phyloP scores from a whole-genome alignment of 2,113 vertebrate species.

The Pyxicephalus adspersus region DNA sequence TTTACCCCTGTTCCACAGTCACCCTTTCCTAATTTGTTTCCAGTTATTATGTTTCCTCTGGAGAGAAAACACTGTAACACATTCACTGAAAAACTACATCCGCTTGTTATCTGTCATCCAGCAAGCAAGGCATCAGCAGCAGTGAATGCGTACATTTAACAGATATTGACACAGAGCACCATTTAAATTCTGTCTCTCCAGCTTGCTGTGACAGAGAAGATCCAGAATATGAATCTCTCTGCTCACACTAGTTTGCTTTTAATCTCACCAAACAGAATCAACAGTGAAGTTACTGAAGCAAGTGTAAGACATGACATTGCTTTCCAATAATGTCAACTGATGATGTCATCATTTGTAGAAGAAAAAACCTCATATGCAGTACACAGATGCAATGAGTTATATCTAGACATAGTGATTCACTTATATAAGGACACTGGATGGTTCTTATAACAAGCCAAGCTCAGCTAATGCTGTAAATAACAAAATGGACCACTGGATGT shows the following conservation, averaged over 20 bases:
- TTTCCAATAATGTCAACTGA: background rate
- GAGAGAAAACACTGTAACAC: constrained; percentile 64
- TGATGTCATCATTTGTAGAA: background rate
- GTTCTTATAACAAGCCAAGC: too few species aligned
- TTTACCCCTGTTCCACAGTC: constrained; percentile 62
- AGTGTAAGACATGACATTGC: constrained; percentile 22
- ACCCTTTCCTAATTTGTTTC: constrained; percentile 70
- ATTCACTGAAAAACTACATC: constrained; percentile 63
- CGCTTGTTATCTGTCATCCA: constrained; percentile 71
- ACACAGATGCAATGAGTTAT: background rate
- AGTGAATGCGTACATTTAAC: constrained; percentile 69
- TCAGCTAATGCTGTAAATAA: too few species aligned
- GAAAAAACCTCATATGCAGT: background rate
- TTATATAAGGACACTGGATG: background rate
- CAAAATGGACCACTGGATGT: too few species aligned
- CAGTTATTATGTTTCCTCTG: constrained; percentile 71
- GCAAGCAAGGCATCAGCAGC: constrained; percentile 59
- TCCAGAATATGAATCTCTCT: constrained; percentile 38
- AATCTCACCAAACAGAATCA: constrained; percentile 14
- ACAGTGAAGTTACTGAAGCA: constrained; percentile 23
- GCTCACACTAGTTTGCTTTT: constrained; percentile 8
- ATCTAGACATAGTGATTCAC: background rate
- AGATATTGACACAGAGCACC: constrained; percentile 59
- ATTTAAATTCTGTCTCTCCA: constrained; percentile 70
- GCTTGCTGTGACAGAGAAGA: constrained; percentile 65